Base-by-base conservation (phyloP, 2,888 invertebrate species). In the Neria commutata region DNA sequence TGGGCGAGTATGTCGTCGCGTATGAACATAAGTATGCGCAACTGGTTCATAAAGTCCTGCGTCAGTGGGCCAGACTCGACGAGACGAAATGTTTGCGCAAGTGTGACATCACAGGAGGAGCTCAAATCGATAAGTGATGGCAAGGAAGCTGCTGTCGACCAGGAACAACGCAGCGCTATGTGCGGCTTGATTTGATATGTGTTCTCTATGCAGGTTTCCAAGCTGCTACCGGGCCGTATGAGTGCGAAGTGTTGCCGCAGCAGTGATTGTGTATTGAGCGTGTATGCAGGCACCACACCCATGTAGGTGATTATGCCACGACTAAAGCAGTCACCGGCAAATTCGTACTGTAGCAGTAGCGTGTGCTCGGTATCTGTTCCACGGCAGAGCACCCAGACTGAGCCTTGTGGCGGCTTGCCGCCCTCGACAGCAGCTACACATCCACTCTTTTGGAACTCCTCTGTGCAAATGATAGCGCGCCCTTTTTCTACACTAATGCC, bases 381-480 rank as follows among this genome's bases (percentile, higher is more conserved):
- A 83, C 84, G 62, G 88, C 89, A 84, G 85, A 89, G 66, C 87
- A 84, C 53, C 91, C 88, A 72, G 77, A 85, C 59, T 77, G 84
- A 74, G 0, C 81, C 81, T 3, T 57, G 19, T 46, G 46, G 46
- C 3, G 14, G 21, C 10, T 8, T 37, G 1, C 64, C 71, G 2
- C 61, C 62, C n/a, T n/a, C 61, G 29, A 55, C 56, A 16, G 25
- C 17, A 14, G 53, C 49, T 6, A 60, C 48, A 10, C 26, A 40
- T 3, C 60, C 54, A 6, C 65, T 58, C 6, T 65, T 56, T 58
- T 79, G 79, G 25, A 80, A 71, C 3, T 67, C 64, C 10, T 69
- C 68, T 2, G 69, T 64, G 47, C 68, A 73, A 2, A 81, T 62
- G 29, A 81, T 74, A 4, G 62, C 59, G 23, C 78, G 72, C 0